phyloP scores from a whole-genome alignment of 2,113 vertebrate genomes.

The Oenanthe melanoleuca region DNA sequence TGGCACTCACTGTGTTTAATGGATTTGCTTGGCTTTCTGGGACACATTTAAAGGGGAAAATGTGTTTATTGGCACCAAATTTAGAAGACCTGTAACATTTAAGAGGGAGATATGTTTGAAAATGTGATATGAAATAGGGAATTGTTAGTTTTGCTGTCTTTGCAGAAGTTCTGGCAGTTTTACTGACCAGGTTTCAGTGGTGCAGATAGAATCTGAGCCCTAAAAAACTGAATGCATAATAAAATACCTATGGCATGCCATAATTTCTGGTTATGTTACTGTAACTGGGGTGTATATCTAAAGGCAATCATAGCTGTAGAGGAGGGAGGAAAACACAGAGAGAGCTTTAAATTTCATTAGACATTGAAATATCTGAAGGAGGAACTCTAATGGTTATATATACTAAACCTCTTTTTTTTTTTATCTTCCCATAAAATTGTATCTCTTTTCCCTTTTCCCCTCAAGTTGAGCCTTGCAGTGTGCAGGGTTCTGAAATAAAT shows the following conservation, averaged over 20 bases:
- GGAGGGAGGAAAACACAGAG: neutral
- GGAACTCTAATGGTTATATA: constrained; percentile 17
- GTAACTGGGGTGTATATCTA: constrained; percentile 27
- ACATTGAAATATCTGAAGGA: constrained; percentile 31
- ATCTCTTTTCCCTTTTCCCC: neutral
- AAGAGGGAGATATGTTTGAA: neutral
- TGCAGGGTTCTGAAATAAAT: neutral
- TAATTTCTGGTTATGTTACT: constrained; percentile 35
- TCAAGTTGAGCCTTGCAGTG: neutral
- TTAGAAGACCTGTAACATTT: neutral
- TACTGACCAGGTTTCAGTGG: neutral
- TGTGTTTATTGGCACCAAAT: constrained; percentile 16
- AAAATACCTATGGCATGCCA: constrained; percentile 33
- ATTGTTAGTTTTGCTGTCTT: constrained; percentile 10
- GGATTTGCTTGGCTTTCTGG: constrained; percentile 2
- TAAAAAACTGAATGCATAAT: constrained; percentile 47
- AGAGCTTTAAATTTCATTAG: constrained; percentile 33
- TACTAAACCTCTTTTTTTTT: neutral
- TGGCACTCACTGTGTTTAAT: neutral
- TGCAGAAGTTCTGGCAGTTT: constrained; percentile 32
- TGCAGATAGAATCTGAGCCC: neutral
- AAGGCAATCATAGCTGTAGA: neutral
- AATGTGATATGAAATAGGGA: neutral
- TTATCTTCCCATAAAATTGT: constrained; percentile 17
- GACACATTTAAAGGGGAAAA: neutral